These are phyloP conservation scores for Synergus laeviventris DNA, from an alignment of 2,888 invertebrate genomes.

Conservation along the genomic window DNA sequence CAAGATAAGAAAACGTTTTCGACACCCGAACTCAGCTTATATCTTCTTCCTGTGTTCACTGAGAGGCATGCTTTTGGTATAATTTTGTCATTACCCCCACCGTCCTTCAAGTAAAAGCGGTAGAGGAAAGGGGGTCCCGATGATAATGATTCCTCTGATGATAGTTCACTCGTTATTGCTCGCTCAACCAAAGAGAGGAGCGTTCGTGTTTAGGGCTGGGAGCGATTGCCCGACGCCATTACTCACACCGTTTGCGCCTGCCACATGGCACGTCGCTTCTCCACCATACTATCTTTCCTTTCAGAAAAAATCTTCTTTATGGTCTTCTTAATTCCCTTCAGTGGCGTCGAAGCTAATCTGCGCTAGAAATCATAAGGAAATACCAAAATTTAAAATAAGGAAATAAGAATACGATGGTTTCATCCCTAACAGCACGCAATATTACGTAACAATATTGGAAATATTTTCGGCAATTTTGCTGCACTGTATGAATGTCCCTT, in stretches of 20 bases:
- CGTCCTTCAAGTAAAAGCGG: constrained; percentile 48
- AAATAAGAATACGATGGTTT: too few species aligned
- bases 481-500: too few species aligned
- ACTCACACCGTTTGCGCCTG: constrained; percentile 70
- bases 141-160: constrained; percentile 61
- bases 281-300: not conserved
- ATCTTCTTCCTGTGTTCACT: constrained; percentile 50
- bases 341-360: not conserved
- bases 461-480: too few species aligned
- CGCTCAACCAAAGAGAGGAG: constrained; percentile 53
- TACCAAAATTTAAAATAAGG: too few species aligned
- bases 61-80: constrained; percentile 56
- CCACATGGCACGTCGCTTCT: constrained; percentile 64
- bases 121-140: constrained; percentile 42
- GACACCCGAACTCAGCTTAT: constrained; percentile 55
- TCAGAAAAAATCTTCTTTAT: not conserved
- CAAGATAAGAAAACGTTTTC: constrained; percentile 56
- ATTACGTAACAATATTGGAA: too few species aligned
- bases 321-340: not conserved
- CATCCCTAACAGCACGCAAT: too few species aligned
- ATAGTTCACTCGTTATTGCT: constrained; percentile 67
- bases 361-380: not conserved
- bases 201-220: constrained; percentile 62
- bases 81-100: constrained; percentile 66
- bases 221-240: constrained; percentile 68